Conservation (phyloP, 2,888 invertebrate genomes). For the Phalera bucephala region DNA sequence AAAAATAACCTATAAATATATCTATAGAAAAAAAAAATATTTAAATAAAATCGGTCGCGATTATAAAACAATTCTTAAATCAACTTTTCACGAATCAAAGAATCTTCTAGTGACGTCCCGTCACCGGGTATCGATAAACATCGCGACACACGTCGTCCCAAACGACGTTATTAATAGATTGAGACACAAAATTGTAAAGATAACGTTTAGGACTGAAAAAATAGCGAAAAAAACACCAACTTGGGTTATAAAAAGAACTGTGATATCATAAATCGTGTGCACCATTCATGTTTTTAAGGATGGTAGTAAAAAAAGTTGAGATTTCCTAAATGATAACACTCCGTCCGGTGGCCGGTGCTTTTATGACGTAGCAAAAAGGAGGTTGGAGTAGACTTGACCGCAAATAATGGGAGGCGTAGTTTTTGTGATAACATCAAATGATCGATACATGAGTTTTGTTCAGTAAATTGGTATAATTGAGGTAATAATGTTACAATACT, state of each 20-base stretch:
- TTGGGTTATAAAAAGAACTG: constrained; percentile 73
- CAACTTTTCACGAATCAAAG: constrained; percentile 24
- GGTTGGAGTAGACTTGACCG: constrained; percentile 40
- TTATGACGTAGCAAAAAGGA: constrained; percentile 45
- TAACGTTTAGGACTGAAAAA: constrained; percentile 53
- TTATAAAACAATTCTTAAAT: too few species aligned
- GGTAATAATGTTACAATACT: too few species aligned
- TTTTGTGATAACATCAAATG: constrained; percentile 18
- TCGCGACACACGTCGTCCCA: constrained; percentile 62
- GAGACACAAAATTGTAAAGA: constrained; percentile 77
- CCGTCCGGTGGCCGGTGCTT: constrained; percentile 72
- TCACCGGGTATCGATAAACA: constrained; percentile 55
- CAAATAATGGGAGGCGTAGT: constrained; percentile 31
- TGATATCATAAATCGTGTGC: constrained; percentile 79
- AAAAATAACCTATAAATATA: too few species aligned
- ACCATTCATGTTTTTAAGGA: constrained; percentile 76
- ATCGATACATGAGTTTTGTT: not conserved
- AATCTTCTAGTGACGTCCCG: constrained; percentile 44
- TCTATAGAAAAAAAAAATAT: too few species aligned
- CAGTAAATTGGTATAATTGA: too few species aligned
- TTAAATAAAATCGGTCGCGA: too few species aligned
- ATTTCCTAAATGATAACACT: constrained; percentile 75
- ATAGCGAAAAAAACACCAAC: constrained; percentile 57
- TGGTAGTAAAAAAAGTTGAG: constrained; percentile 58
- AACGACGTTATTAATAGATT: constrained; percentile 81